Evolutionary conservation across 2,888 invertebrate species (phyloP), one percentile per base, ranked within the genome.

Genomic region (Tenthredo livida): DNA sequence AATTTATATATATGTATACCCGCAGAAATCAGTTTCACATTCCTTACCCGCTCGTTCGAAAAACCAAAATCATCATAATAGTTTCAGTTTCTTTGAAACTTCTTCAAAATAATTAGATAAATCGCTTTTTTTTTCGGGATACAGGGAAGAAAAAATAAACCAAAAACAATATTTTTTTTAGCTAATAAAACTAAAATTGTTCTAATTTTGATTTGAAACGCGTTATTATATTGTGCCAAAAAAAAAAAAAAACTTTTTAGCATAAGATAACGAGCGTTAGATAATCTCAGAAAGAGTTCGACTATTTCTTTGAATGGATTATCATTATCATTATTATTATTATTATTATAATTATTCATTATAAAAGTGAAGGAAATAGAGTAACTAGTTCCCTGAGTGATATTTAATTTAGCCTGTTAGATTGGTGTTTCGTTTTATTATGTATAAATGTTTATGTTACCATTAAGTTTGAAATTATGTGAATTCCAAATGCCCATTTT

Each of bases 301-400:
- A 37, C 37, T 33, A 15, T 37, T 21, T 73, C 43, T 43, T 73
- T 15, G 77, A n/a, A 54, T 54, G 77, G 54, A 54, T 77, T 43
- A 40, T 43, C 21, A 73, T 43, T 43, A 40, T 72, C n/a, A 40
- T n/a, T 72, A 21, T 73, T 29, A 25, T 43, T 73, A 73, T 40
- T 43, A 73, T 73, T 10, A 73, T 73, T 40, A n/a, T 43, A n/a
- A n/a, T 33, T 80, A 80, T 37, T 67, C n/a, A 65, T 47, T 21
- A 37, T 77, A 84, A 75, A 77, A 84, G 29, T 67, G 77, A 65
- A 84, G 37, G 67, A 77, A 75, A 61, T 47, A 80, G 78, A 70
- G 43, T 82, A 85, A 85, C 85, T 70, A 70, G 82, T 85, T 85
- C 85, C 85, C 85, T 85, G 85, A 85, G 85, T 85, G 33, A 54